Evolutionary conservation across 2,797 vertebrate species (phyloP).

Genomic region (Trichosurus vulpecula): DNA sequence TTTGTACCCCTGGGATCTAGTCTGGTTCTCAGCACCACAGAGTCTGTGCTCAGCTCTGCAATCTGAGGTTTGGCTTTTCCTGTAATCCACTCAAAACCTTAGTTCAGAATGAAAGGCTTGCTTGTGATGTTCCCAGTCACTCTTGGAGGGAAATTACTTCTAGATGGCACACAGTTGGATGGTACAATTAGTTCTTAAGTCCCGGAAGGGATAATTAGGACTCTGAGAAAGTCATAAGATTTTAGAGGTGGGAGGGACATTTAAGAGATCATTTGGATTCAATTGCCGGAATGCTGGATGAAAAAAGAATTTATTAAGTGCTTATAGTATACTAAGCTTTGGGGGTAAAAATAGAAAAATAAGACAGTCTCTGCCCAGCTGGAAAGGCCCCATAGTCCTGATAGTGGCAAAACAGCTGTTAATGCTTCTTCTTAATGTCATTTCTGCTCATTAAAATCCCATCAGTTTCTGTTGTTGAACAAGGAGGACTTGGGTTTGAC

Average conservation of each 20-base stretch:
- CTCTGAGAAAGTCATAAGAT: neutral
- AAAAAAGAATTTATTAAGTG: neutral
- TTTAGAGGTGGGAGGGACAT: conserved; percentile 5
- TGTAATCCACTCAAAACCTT: neutral
- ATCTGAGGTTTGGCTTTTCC: conserved; percentile 18
- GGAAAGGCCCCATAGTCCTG: neutral
- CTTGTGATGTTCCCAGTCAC: neutral
- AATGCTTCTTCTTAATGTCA: neutral
- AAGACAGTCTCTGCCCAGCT: neutral
- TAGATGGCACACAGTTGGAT: neutral
- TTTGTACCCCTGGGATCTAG: neutral
- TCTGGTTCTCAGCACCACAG: neutral
- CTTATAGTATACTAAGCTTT: neutral
- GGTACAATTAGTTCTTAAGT: neutral
- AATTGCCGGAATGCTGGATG: neutral
- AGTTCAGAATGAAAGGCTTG: neutral
- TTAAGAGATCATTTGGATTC: neutral
- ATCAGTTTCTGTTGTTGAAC: no score
- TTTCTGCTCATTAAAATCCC: neutral
- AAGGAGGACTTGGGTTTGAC: neutral
- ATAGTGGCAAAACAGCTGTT: neutral
- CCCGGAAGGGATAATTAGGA: neutral
- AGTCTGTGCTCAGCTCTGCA: neutral
- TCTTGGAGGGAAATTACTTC: neutral
- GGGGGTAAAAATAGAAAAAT: neutral